Base-by-base conservation (phyloP, 2,797 vertebrate species). In the Molossus molossus region DNA sequence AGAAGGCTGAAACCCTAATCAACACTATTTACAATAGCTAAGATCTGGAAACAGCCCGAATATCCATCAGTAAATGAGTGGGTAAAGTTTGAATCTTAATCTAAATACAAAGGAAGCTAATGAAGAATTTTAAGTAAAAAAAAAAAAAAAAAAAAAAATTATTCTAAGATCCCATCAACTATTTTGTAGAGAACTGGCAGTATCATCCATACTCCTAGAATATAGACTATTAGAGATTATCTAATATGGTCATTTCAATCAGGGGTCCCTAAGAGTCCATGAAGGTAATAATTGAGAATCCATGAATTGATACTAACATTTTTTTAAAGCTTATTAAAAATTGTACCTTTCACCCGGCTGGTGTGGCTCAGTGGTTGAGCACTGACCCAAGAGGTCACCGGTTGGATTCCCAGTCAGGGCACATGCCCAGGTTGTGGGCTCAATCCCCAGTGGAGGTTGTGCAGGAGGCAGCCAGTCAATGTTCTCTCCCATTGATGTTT, bases 71-170 rank as follows among this genome's bases (percentile, higher is more conserved):
- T 45, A 45, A 6, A 45, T 45, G 40, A 45, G 40, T 45, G 40
- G 10, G 12, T 60, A 90, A 76, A 67, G 53, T 58, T 21, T 94
- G 60, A 84, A 85, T 67, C n/a, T 48, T 60, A 73, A 77, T 84
- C 27, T 55, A 65, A 88, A 85, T 67, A 85, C 9, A 79, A 69
- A 89, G 23, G 33, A 67, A 90, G 45, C 27, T 79, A 80, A 7
- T 48, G n/a, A 64, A 89, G 55, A 89, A 92, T 67, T 76, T 92
- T 86, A 85, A 69, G 14, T 69, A n/a, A 40, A 67, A 92, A 94
- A 81, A 85, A n/a, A n/a, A n/a, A n/a, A 40, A 67, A 92, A 94
- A 81, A 85, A 84, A 94, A 81, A 85, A 85, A 84, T 48, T 77
- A 84, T 79, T 85, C 57, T 67, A 55, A 72, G 62, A 88, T 12